Percentiles rank a stretch among this genome's conserved stretches.
Evolutionary conservation across 1,140 invertebrate species (phyloP).

Genomic region (Teleogryllus occipitalis): DNA sequence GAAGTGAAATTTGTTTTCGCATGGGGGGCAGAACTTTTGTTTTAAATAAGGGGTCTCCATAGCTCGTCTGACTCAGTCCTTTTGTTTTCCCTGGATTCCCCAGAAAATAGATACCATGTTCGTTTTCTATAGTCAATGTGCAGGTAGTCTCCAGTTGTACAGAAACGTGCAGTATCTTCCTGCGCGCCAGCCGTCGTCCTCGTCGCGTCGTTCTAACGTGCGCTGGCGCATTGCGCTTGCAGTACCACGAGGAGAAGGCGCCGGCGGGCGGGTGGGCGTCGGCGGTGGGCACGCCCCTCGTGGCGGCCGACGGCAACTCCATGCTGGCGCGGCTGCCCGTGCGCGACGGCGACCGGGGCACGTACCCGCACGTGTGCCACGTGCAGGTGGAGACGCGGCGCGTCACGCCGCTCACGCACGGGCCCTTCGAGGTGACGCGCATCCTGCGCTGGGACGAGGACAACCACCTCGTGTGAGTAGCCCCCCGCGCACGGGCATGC

Average conservation of each 20-base stretch:
- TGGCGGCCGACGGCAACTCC: constrained; percentile 62
- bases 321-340: constrained; percentile 76
- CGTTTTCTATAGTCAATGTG: too few relatives aligned
- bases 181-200: too few relatives aligned
- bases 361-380: constrained; percentile 71
- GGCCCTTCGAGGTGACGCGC: constrained; percentile 72
- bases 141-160: too few relatives aligned
- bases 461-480: constrained; percentile 72
- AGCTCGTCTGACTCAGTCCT: too few relatives aligned
- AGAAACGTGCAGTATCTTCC: too few relatives aligned
- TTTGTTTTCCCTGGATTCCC: too few relatives aligned
- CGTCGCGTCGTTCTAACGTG: not conserved
- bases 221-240: not conserved
- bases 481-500: not conserved
- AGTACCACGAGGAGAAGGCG: constrained; percentile 22
- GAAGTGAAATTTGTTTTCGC: too few relatives aligned
- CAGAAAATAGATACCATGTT: too few relatives aligned
- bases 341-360: constrained; percentile 63
- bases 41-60: too few relatives aligned
- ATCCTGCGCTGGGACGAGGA: constrained; percentile 79
- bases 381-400: constrained; percentile 41
- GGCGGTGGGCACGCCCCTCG: constrained; percentile 60
- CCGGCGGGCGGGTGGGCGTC: constrained; percentile 57
- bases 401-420: constrained; percentile 73
- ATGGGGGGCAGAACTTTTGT: too few relatives aligned